Base-by-base conservation (phyloP, 2,888 invertebrate species). In the Keiferia lycopersicella region DNA sequence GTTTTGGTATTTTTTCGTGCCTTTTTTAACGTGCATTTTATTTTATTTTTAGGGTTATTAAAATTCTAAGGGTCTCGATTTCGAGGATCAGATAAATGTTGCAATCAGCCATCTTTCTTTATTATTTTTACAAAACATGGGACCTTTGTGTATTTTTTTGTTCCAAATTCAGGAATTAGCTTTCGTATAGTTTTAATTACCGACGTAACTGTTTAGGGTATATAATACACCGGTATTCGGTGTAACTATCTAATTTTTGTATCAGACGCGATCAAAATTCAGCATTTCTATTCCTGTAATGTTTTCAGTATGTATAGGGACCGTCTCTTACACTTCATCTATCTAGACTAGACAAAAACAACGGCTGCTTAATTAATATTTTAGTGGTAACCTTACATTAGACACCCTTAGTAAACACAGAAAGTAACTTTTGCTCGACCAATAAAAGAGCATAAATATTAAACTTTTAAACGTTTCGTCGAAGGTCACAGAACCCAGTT, bases 1-100 rank as follows among this genome's bases (percentile, higher is more conserved):
- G 66, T 66, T 66, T 66, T 64, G 63, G 10, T 20, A 41, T 4
- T 45, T 51, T 62, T 65, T 65, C 38, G 53, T 51, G 41, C 22
- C 50, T 53, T 51, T 45, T 58, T 58, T 53, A 20, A 30, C 56
- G 38, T 20, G 18, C n/a, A 61, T 38, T 41, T 61, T 16, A 26
- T 7, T n/a, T n/a, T 30, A 26, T 59, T 59, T 41, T 6, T 2
- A 34, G 1, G 1, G 2, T 57, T 30, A n/a, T 53, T 1, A 12
- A 50, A 50, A 50, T 20, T 18, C 14, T 18, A n/a, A 14, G 14
- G 41, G 41, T 41, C 14, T 12, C n/a, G 41, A 41, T 41, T 41
- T 41, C 14, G 12, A 14, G 2, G 6, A n/a, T 41, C 12, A 41
- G 41, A 41, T 41, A 41, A 41, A 41, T 1, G 8, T 39, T 8